Base-by-base conservation (phyloP, 2,888 invertebrate species). In the Brachycybe producta region DNA sequence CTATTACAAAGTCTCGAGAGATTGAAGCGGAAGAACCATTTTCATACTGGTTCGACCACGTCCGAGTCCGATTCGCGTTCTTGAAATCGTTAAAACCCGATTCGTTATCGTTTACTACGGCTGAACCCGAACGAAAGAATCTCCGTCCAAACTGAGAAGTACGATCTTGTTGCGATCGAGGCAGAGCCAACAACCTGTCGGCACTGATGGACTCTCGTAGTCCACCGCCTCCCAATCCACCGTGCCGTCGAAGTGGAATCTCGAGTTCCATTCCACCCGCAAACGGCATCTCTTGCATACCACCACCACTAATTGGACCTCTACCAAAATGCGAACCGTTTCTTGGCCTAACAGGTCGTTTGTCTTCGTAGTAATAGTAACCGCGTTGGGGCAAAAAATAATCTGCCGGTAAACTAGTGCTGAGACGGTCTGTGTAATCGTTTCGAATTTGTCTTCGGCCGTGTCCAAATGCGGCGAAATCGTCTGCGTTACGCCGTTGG, bases 211-310 rank as follows among this genome's bases (percentile, higher is more conserved):
- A 46, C 36, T 46, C 24, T 15, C 46, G 28, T 21, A 46, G 17
- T 8, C 28, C 32, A 3, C 46, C 46, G 15, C 46, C 46, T 5
- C 46, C 46, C 8, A 28, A 8, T 24, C 28, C 24, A 5, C 35
- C 46, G 15, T 23, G 32, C 5, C 32, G 46, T n/a, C 46, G 21
- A 11, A 42, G 49, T 7, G 49, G 49, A 42, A 49, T 41, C 27
- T 49, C 49, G 2, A 49, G 32, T 42, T 49, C 49, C 15, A 49
- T 23, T 23, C 42, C 49, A 42, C 34, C 49, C 1, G 49, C 49
- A 24, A 49, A 49, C 15, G 40, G 23, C 13, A 27, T 40, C 3
- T 49, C 49, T 11, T 46, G 35, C 8, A 8, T 8, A 30, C 8
- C 8, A n/a, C n/a, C n/a, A 8, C 32, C 32, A 11, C 32, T 30